Conservation (phyloP, 2,113 vertebrate genomes). For the Cercocebus atys region DNA sequence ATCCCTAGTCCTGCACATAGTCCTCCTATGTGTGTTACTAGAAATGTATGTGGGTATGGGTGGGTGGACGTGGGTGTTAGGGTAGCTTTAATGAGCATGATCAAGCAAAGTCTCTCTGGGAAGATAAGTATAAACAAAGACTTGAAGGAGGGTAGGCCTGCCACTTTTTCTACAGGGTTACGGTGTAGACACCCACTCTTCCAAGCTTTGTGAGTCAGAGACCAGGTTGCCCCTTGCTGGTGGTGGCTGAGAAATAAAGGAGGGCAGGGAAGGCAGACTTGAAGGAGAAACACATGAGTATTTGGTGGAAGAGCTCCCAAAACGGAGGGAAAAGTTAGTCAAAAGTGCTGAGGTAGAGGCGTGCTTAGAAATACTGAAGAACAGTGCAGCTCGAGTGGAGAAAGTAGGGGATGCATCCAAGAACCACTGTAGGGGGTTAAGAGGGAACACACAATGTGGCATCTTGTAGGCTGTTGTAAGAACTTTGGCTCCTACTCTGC, state of each 20-base stretch:
- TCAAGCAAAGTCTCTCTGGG: neutral
- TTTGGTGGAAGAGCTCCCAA: neutral
- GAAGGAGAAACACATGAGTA: neutral
- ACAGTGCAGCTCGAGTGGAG: rapidly evolving
- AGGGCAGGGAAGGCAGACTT: neutral
- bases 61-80: too few relatives aligned
- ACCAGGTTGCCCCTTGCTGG: too few relatives aligned
- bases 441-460: rapidly evolving
- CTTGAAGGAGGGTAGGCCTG: neutral
- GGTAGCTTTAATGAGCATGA: neutral
- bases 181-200: too few relatives aligned
- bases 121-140: neutral
- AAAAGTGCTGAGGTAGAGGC: neutral
- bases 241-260: neutral
- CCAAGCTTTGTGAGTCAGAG: too few relatives aligned
- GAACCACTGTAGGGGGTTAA: rapidly evolving
- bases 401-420: rapidly evolving
- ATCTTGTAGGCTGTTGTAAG: rapidly evolving
- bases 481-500: neutral
- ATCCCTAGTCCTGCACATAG: too few relatives aligned
- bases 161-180: too few relatives aligned
- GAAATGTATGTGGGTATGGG: too few relatives aligned
- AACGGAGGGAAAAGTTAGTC: neutral
- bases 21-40: neutral
- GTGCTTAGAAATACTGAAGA: too few relatives aligned